A percentile compares a stretch with the other conserved stretches of the same genome.
phyloP scores from a whole-genome alignment of 2,113 vertebrate species.

The Cisticola juncidis region DNA sequence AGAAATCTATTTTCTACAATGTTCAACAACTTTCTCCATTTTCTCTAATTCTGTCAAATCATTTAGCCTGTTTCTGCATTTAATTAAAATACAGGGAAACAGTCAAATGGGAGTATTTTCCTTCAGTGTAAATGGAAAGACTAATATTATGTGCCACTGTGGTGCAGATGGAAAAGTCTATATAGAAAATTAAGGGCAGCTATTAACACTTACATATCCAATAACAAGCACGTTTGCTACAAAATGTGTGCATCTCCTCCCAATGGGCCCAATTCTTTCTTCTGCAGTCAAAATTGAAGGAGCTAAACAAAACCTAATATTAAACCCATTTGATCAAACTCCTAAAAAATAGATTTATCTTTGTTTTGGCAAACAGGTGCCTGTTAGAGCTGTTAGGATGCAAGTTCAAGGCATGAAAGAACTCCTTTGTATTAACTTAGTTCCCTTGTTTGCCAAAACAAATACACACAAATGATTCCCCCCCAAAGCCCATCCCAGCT shows the following conservation, averaged over 20 bases:
- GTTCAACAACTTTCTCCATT: neutral
- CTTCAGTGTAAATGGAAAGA: neutral
- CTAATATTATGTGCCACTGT: neutral
- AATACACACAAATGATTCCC: rapidly evolving
- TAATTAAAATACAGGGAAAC: neutral
- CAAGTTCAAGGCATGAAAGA: neutral
- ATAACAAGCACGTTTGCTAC: neutral
- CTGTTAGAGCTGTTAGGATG: neutral
- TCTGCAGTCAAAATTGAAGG: neutral
- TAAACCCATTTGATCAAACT: neutral
- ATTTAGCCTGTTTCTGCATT: neutral
- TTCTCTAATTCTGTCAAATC: neutral
- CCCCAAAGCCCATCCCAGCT: neutral
- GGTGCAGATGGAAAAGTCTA: neutral
- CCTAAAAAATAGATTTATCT: neutral
- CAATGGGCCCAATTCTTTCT: neutral
- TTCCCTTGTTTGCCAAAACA: neutral
- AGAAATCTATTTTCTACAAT: neutral
- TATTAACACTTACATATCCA: neutral
- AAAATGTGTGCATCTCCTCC: neutral
- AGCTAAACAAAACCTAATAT: neutral
- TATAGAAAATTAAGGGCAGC: neutral
- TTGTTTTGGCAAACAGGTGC: neutral
- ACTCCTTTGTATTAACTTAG: neutral
- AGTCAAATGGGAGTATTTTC: neutral